phyloP scores from a whole-genome alignment of 2,113 vertebrate species.

The Hemichromis elongatus region DNA sequence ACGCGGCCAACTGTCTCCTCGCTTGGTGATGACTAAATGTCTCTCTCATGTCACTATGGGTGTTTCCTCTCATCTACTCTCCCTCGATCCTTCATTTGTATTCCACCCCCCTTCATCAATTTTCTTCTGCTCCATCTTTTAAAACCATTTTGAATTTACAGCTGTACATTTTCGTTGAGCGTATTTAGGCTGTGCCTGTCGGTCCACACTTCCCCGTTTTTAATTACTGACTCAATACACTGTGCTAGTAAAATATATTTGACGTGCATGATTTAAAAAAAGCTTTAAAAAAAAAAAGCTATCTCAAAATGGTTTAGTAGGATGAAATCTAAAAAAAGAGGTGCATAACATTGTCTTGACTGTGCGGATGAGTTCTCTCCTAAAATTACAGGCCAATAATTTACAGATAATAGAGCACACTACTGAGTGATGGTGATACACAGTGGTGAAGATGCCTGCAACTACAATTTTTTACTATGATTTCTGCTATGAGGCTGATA shows the following conservation, averaged over 20 bases:
- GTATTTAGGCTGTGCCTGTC: background rate
- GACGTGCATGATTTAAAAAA: background rate
- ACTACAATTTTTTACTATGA: background rate
- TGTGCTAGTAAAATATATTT: background rate
- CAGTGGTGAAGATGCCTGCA: background rate
- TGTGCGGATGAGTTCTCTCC: background rate
- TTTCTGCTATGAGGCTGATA: background rate
- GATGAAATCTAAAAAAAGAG: background rate
- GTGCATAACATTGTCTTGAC: background rate
- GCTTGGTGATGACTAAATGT: constrained; percentile 46
- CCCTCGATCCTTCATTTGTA: constrained; percentile 12
- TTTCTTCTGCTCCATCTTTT: background rate
- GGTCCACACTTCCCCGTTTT: background rate
- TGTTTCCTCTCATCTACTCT: constrained; percentile 33
- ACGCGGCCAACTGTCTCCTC: constrained; percentile 24
- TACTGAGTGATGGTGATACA: background rate
- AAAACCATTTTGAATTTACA: background rate
- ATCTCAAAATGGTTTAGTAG: background rate
- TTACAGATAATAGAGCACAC: background rate
- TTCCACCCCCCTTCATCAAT: background rate
- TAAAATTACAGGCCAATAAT: background rate
- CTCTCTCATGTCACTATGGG: constrained; percentile 42
- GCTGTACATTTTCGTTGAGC: background rate
- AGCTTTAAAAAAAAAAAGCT: background rate
- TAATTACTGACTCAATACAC: background rate